Conservation (phyloP, 2,113 vertebrate species). For the Erythrocercus mccallii region DNA sequence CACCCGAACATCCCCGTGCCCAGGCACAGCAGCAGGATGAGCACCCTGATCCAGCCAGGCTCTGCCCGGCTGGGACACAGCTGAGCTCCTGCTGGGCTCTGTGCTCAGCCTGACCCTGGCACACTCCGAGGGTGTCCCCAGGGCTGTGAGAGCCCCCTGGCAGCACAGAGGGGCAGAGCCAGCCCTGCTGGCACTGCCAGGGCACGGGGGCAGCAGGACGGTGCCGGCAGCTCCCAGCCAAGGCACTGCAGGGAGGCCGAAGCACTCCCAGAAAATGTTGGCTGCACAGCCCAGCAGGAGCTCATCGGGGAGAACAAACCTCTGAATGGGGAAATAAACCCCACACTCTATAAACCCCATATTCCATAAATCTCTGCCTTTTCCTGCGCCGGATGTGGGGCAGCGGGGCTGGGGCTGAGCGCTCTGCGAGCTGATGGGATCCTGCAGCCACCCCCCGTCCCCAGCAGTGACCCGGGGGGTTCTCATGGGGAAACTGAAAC, state of each 20-base stretch:
- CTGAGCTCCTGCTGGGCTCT: fast-evolving
- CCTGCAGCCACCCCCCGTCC: fast-evolving
- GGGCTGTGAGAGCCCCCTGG: neutral
- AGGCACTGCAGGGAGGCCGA: neutral
- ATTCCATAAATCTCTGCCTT: too few relatives aligned
- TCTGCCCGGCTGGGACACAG: neutral
- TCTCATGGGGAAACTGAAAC: fast-evolving
- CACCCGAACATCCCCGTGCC: neutral
- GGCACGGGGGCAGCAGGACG: neutral
- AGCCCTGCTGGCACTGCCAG: neutral
- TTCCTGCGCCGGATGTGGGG: fast-evolving
- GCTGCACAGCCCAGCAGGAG: neutral
- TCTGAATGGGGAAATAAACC: neutral
- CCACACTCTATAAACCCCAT: too few relatives aligned
- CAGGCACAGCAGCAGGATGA: neutral
- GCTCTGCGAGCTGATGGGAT: fast-evolving
- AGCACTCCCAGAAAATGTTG: too few relatives aligned
- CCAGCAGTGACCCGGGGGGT: fast-evolving
- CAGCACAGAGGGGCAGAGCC: neutral
- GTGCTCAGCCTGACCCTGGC: neutral
- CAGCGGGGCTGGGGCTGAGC: neutral
- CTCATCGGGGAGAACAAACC: neutral
- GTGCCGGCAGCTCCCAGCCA: too few relatives aligned
- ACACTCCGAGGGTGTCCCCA: fast-evolving
- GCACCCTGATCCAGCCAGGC: neutral